Evolutionary conservation across 1,140 invertebrate species (phyloP).

Genomic region (Drosophila sproati): DNA sequence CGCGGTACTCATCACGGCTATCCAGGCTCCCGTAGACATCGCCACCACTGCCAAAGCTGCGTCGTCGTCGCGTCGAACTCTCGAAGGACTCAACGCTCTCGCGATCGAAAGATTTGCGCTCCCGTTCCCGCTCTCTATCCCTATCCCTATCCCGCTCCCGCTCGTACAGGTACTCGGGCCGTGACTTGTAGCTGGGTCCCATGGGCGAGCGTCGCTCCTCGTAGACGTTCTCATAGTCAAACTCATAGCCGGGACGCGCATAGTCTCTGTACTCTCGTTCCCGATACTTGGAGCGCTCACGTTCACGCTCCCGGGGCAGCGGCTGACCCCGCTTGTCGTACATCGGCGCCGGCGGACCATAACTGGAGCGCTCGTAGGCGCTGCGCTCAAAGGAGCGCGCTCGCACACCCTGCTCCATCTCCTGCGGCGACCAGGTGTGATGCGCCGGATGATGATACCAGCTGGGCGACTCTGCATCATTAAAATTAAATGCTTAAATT

Average conservation of each 20-base stretch:
- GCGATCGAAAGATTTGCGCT: conserved; percentile 82
- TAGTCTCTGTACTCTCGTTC: conserved; percentile 75
- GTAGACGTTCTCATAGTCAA: conserved; percentile 82
- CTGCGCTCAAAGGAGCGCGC: conserved; percentile 78
- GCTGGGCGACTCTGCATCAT: conserved; percentile 68
- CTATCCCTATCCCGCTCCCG: conserved; percentile 49
- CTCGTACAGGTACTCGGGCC: conserved; percentile 72
- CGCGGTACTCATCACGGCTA: conserved; percentile 76
- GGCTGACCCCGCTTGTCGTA: conserved; percentile 80
- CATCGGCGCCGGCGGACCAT: conserved; percentile 76
- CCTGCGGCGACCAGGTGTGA: conserved; percentile 83
- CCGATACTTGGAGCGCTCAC: conserved; percentile 58
- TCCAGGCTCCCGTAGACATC: conserved; percentile 83
- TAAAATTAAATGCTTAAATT: neutral
- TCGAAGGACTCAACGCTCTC: conserved; percentile 84
- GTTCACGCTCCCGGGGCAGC: conserved; percentile 48
- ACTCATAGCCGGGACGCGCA: conserved; percentile 75
- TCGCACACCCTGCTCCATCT: conserved; percentile 72
- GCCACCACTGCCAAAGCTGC: conserved; percentile 82
- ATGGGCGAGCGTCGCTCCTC: conserved; percentile 76
- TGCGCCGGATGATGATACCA: conserved; percentile 82
- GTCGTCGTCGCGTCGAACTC: conserved; percentile 68
- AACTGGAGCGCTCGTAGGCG: conserved; percentile 80
- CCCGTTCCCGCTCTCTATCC: conserved; percentile 54
- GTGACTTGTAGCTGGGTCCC: conserved; percentile 55